These are phyloP conservation scores for Himalopsyche anomala DNA, from an alignment of 2,888 invertebrate genomes.

Conservation along the genomic window DNA sequence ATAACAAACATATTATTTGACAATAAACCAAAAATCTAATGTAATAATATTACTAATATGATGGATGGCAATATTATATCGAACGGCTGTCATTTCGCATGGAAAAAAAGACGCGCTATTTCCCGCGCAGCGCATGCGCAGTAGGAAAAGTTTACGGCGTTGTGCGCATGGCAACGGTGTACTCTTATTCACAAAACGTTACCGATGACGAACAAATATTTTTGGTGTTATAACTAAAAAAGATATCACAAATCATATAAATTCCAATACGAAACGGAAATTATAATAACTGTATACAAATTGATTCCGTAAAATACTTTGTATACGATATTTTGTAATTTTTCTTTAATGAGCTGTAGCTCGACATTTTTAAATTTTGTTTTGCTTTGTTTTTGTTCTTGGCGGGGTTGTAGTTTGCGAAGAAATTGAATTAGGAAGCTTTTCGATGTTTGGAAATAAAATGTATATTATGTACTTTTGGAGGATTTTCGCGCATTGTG, in stretches of 20 bases:
- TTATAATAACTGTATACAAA: too few relatives aligned
- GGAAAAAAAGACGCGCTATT: conserved; percentile 2
- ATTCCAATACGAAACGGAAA: too few relatives aligned
- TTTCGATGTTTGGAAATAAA: conserved; percentile 2
- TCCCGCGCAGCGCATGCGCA: conserved; percentile 24
- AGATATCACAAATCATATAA: too few relatives aligned
- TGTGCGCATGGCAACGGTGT: conserved; percentile 6
- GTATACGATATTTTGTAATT: too few relatives aligned
- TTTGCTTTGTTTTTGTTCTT: neutral
- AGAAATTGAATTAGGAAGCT: conserved; percentile 31
- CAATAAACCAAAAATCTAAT: too few relatives aligned
- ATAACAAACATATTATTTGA: too few relatives aligned
- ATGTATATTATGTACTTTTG: neutral
- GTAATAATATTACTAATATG: neutral
- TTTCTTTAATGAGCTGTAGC: too few relatives aligned
- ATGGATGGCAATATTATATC: neutral
- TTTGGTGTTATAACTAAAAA: neutral
- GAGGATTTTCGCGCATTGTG: neutral
- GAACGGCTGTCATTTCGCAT: neutral
- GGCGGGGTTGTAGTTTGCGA: neutral
- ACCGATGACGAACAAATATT: neutral
- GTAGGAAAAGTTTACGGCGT: neutral
- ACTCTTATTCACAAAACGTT: neutral
- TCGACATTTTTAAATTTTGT: neutral
- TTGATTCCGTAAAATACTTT: too few relatives aligned